These are phyloP conservation scores for Ostrea denselamellosa DNA, from an alignment of 1,140 invertebrate species.

Conservation along the genomic window DNA sequence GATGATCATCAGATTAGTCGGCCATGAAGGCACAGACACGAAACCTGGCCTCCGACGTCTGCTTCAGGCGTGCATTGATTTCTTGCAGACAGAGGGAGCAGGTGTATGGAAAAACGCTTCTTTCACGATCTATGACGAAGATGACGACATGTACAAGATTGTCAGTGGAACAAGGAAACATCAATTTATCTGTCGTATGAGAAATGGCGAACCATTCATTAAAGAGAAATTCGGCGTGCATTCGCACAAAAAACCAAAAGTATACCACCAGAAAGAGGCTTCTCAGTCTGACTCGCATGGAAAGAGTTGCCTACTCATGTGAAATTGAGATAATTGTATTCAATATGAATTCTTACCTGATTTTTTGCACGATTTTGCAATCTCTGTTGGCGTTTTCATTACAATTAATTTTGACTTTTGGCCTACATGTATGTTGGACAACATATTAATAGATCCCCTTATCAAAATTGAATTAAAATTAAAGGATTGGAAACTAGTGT, in stretches of 20 bases:
- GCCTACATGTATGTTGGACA: no score
- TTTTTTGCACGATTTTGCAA: no score
- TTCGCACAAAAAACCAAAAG: not conserved
- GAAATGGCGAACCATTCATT: not conserved
- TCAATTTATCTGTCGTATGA: conserved; percentile 8
- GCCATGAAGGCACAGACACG: not conserved
- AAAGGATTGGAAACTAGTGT: no score
- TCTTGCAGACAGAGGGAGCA: not conserved
- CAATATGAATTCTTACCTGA: no score
- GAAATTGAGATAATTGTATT: no score
- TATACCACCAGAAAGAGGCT: not conserved
- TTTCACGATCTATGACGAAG: not conserved
- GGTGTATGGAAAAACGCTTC: not conserved
- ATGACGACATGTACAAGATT: conserved; percentile 23
- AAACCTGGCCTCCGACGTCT: not conserved
- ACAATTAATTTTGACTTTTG: no score
- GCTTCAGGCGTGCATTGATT: not conserved
- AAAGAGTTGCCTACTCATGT: not conserved
- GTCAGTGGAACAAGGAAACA: conserved; percentile 3
- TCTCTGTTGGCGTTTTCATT: no score
- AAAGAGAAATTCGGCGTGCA: not conserved
- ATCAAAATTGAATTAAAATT: no score
- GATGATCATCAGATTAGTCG: not conserved
- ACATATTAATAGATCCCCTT: no score
- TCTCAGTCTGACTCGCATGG: not conserved